phyloP scores from a whole-genome alignment of 2,113 vertebrate genomes.

The Progne subis region DNA sequence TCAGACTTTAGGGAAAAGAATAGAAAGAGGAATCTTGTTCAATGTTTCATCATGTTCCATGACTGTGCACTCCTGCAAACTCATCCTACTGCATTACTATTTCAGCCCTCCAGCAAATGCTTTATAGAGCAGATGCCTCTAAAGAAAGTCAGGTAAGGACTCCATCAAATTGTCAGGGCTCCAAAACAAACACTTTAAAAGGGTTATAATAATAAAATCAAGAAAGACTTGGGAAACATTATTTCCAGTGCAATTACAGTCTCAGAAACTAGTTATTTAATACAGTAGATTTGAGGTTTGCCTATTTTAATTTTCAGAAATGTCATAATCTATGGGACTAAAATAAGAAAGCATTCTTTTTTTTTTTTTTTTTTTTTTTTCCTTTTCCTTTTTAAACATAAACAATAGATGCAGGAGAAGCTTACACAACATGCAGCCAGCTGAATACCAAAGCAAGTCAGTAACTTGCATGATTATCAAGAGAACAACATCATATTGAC shows the following conservation, averaged over 20 bases:
- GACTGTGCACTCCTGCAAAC: not conserved
- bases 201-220: not conserved
- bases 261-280: not conserved
- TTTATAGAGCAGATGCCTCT: not conserved
- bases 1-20: not conserved
- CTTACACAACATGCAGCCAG: not conserved
- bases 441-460: not conserved
- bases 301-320: not conserved
- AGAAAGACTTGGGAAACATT: not conserved
- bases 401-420: not conserved
- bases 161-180: not conserved
- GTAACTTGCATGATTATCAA: not conserved
- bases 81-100: not conserved
- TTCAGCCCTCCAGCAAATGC: not conserved
- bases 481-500: not conserved
- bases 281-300: not conserved
- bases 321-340: not conserved
- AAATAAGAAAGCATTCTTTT: not conserved
- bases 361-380: too few relatives aligned
- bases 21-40: not conserved
- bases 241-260: not conserved
- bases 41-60: accelerated
- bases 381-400: not conserved
- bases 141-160: not conserved
- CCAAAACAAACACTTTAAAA: not conserved